A percentile compares a stretch with the other conserved stretches of the same genome.
Conservation (phyloP, 2,113 vertebrate genomes). For the Corythornis cristatus region DNA sequence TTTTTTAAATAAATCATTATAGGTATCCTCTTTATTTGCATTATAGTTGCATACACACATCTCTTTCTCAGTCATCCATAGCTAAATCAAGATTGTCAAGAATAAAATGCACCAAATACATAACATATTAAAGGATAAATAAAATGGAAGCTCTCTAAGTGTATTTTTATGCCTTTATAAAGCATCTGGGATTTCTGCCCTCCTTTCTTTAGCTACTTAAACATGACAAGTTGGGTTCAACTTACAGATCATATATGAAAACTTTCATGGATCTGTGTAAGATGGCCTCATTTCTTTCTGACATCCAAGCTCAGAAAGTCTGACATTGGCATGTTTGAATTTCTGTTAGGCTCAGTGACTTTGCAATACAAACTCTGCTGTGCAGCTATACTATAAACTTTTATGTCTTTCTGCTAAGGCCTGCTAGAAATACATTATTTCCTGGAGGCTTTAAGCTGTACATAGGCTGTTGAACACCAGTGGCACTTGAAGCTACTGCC, state of each 20-base stretch:
- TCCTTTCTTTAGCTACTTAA: background rate
- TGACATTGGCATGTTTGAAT: conserved; percentile 25
- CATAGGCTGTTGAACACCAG: background rate
- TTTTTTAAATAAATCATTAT: background rate
- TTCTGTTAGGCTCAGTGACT: background rate
- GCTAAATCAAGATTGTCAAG: background rate
- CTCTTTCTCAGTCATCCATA: background rate
- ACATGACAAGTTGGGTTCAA: background rate
- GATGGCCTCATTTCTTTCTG: background rate
- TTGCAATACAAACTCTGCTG: background rate
- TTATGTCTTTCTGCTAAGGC: background rate
- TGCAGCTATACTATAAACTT: conserved; percentile 19
- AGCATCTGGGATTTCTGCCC: background rate
- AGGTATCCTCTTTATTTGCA: background rate
- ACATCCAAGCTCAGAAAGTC: background rate
- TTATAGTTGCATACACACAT: background rate
- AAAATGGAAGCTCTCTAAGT: background rate
- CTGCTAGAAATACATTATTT: background rate
- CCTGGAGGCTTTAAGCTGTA: background rate
- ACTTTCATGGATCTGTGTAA: background rate
- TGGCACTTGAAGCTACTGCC: background rate
- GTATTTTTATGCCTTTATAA: background rate
- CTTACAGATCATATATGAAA: background rate
- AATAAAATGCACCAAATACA: background rate
- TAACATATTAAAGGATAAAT: background rate